These are phyloP conservation scores for Azemiops feae DNA, from an alignment of 2,113 vertebrate genomes.

Conservation along the genomic window DNA sequence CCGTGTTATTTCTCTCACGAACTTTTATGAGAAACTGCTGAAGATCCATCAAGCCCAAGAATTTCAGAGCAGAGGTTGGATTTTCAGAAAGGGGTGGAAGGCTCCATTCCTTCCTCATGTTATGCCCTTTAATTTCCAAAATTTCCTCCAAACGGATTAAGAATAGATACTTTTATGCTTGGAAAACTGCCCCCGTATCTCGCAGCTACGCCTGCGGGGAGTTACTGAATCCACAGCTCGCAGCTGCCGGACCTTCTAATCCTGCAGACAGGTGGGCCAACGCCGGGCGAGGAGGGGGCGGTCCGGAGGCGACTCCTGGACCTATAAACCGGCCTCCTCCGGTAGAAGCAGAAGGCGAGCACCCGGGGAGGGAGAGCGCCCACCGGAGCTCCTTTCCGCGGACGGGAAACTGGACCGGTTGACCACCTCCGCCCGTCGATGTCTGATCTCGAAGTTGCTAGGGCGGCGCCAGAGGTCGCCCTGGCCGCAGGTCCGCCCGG, in stretches of 20 bases:
- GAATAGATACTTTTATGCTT: not conserved
- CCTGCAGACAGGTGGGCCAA: slow-evolving; percentile 61
- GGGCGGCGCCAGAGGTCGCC: not conserved
- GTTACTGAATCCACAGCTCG: slow-evolving; percentile 52
- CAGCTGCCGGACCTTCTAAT: slow-evolving; percentile 61
- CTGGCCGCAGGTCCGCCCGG: fast-evolving
- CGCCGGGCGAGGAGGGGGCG: slow-evolving; percentile 53
- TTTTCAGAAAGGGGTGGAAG: not conserved
- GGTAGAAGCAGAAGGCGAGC: fast-evolving
- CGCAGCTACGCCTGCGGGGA: not conserved
- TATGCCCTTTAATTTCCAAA: not conserved
- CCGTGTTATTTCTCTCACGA: not conserved
- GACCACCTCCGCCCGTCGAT: not conserved
- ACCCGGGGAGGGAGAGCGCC: not conserved
- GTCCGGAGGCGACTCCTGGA: not conserved
- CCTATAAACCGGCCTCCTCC: slow-evolving; percentile 54
- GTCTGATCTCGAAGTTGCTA: not conserved
- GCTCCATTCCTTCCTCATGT: not conserved
- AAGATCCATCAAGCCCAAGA: not conserved
- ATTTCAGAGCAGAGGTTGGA: not conserved
- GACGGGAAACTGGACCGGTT: not conserved
- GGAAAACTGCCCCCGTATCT: not conserved
- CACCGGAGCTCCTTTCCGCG: not conserved
- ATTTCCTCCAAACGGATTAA: not conserved
- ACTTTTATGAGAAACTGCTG: not conserved